A percentile compares a stretch with the other conserved stretches of the same genome.
These are phyloP conservation scores for Lasioglossum figueresi DNA, from an alignment of 2,888 invertebrate species.

Conservation along the genomic window DNA sequence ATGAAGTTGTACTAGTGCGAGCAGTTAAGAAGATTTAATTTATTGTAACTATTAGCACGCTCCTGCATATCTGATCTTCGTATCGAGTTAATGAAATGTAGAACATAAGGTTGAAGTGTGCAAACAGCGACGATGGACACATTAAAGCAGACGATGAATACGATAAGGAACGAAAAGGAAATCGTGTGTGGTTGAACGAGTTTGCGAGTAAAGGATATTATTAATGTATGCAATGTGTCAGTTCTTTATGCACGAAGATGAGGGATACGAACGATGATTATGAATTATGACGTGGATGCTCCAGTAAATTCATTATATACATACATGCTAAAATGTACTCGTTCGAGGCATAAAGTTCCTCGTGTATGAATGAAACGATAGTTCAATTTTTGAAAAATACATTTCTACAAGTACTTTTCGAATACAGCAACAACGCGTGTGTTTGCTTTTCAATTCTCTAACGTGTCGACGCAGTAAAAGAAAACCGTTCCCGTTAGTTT, in stretches of 20 bases:
- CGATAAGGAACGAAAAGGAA: conserved; percentile 1
- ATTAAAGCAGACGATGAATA: not conserved
- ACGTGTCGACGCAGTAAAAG: not conserved
- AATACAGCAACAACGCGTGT: not conserved
- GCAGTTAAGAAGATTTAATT: not conserved
- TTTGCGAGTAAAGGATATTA: not conserved
- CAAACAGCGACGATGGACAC: not conserved
- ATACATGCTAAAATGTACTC: not conserved
- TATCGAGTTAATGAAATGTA: not conserved
- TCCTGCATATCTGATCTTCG: not conserved
- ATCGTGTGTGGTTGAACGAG: not conserved
- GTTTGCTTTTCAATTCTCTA: not conserved
- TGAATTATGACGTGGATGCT: not conserved
- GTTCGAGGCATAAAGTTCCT: not conserved
- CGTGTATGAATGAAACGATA: not conserved
- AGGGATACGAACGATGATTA: not conserved
- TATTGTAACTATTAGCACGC: not conserved
- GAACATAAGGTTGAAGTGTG: not conserved
- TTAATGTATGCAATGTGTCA: not conserved
- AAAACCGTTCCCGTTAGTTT: not conserved
- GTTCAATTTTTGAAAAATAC: not conserved
- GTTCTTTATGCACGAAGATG: not conserved
- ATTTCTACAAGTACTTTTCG: not conserved
- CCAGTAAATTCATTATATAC: not conserved
- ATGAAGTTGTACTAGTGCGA: not conserved